These are phyloP conservation scores for Calameuta filiformis DNA, from an alignment of 2,888 invertebrate genomes.

Conservation along the genomic window DNA sequence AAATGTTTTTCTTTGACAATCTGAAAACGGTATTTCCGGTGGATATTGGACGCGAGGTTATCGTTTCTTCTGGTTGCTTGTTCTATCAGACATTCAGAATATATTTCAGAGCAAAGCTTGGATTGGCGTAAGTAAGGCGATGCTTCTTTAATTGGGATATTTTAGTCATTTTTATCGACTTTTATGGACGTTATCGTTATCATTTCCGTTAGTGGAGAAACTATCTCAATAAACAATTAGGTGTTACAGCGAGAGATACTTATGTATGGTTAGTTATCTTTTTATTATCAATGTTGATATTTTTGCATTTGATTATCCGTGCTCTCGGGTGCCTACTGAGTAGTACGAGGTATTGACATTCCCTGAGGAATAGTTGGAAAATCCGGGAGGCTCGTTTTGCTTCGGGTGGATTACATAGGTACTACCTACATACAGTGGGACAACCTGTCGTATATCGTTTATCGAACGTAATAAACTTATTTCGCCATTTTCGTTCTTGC, in stretches of 20 bases:
- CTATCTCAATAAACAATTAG: background rate
- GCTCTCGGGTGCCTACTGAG: background rate
- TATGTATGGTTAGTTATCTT: background rate
- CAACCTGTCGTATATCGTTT: constrained; percentile 20
- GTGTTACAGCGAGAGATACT: background rate
- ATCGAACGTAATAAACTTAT: constrained; percentile 27
- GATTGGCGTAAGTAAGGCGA: background rate
- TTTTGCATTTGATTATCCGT: no score
- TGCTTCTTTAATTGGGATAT: background rate
- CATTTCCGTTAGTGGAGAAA: background rate
- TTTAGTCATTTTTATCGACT: background rate
- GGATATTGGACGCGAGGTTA: background rate
- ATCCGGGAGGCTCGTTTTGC: background rate
- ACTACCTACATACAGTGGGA: background rate
- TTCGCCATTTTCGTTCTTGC: constrained; percentile 16
- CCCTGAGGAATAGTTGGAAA: background rate
- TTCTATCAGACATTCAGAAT: background rate
- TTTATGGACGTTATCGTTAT: background rate
- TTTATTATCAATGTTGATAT: background rate
- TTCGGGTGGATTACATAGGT: background rate
- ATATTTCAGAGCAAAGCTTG: background rate
- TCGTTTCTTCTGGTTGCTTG: background rate
- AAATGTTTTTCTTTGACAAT: background rate
- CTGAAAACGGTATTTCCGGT: background rate
- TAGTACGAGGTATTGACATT: background rate